Base-by-base conservation (phyloP, 2,888 invertebrate genomes). In the Drosophila paracracens region DNA sequence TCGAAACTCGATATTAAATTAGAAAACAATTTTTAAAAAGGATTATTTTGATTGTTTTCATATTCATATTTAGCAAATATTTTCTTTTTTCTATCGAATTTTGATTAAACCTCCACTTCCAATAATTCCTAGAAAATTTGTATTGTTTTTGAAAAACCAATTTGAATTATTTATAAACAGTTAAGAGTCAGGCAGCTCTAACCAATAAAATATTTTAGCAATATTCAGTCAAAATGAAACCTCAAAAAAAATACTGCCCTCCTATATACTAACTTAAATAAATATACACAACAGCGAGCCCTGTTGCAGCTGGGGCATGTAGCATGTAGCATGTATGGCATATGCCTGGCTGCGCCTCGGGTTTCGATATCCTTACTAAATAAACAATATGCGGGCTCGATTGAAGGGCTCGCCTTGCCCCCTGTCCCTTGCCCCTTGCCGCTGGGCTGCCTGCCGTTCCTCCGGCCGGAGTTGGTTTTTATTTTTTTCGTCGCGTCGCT, bases 351-450 rank as follows among this genome's bases (percentile, higher is more conserved):
- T 78, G 63, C 56, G 78, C 72, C 88, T 78, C 65, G 74, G 72
- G 67, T 64, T 75, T 77, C 75, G 81, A 88, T 86, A 86, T 86
- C 85, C 85, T 90, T 90, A 76, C 89, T 87, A 81, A 86, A 83
- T 87, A 87, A 86, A 90, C 85, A 90, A 86, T 78, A 86, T 90
- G 89, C 85, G 81, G 87, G 89, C 83, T 70, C 60, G 58, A 71
- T 79, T 74, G 73, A 61, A 72, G 78, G 65, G 73, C 62, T 53
- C 53, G 65, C 62, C 56, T 36, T 31, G 46, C 16, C 7, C 36
- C 16, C 16, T 36, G 16, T 2, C 16, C 6, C 13, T 21, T 21
- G 6, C 21, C 46, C 7, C 46, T 21, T 8, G 31, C 43, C 61
- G 2, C 21, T 5, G 21, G 21, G 5, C 46, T 38, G n/a, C 36